phyloP scores from a whole-genome alignment of 2,888 invertebrate species.

The Clostera curtula region DNA sequence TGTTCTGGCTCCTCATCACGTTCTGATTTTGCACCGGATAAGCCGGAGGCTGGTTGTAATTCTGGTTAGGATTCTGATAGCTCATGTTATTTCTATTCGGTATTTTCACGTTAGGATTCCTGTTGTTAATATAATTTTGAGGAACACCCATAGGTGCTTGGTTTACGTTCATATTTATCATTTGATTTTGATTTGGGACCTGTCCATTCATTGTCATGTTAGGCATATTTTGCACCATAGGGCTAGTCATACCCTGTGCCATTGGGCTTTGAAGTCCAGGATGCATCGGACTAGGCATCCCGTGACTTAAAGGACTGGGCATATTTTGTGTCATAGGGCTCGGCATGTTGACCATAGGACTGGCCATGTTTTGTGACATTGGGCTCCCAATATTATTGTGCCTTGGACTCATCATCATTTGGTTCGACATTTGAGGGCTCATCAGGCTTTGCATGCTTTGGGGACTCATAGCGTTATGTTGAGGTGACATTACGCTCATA shows the following conservation, averaged over 20 bases:
- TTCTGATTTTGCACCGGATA: conserved; percentile 54
- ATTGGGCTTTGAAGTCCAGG: conserved; percentile 60
- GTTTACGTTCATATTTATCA: conserved; percentile 40
- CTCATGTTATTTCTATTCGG: conserved; percentile 51
- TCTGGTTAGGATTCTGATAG: conserved; percentile 56
- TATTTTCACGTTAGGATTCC: conserved; percentile 47
- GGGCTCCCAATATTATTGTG: conserved; percentile 55
- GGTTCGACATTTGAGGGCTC: conserved; percentile 66
- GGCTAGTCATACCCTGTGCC: conserved; percentile 56
- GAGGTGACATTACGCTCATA: conserved; percentile 69
- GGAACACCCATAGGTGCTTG: conserved; percentile 31
- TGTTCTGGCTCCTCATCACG: conserved; percentile 46
- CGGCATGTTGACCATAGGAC: conserved; percentile 51
- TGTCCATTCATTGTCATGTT: conserved; percentile 55
- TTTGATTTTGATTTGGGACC: conserved; percentile 44
- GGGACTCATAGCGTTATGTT: conserved; percentile 65
- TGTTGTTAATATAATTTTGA: conserved; percentile 41
- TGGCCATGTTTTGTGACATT: conserved; percentile 55
- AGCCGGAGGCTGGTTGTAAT: conserved; percentile 45
- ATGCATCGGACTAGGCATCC: conserved; percentile 64
- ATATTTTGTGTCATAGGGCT: conserved; percentile 47
- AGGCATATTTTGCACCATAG: conserved; percentile 60
- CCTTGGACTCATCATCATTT: conserved; percentile 65
- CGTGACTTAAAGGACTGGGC: conserved; percentile 58
- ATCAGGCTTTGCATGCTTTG: conserved; percentile 63